phyloP scores from a whole-genome alignment of 2,113 vertebrate genomes.

The Petromus typicus region DNA sequence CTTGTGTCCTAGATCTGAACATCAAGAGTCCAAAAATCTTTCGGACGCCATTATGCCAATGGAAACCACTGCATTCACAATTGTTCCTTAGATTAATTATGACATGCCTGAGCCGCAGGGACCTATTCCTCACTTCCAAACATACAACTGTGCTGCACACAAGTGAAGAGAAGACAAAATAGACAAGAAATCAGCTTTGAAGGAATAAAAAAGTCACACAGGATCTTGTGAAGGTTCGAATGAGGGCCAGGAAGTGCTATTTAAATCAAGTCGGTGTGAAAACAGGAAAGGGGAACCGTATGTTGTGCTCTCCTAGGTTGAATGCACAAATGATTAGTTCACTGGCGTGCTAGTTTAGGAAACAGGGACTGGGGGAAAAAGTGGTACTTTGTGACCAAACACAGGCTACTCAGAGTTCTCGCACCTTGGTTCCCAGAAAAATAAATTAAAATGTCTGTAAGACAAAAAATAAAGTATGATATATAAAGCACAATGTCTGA shows the following conservation, averaged over 20 bases:
- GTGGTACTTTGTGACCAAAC: not conserved
- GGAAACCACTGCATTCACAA: not conserved
- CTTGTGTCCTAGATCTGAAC: slow-evolving; percentile 63
- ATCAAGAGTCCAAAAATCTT: slow-evolving; percentile 30
- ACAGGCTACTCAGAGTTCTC: not conserved
- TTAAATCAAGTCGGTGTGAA: not conserved
- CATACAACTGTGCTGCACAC: not conserved
- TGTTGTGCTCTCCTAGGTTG: not conserved
- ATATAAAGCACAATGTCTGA: not conserved
- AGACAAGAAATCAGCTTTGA: not conserved
- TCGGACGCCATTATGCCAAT: not conserved
- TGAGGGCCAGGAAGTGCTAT: not conserved
- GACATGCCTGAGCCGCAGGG: not conserved
- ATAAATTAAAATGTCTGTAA: not conserved
- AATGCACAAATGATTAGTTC: not conserved
- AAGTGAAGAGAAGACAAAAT: slow-evolving; percentile 17
- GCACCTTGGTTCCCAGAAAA: not conserved
- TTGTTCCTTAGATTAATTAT: not conserved
- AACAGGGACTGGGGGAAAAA: not conserved
- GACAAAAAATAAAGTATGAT: not conserved
- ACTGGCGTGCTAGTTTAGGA: not conserved
- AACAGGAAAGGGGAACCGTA: not conserved
- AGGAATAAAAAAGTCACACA: not conserved
- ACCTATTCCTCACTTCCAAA: not conserved
- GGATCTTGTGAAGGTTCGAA: not conserved